Evolutionary conservation across 2,113 vertebrate genomes (phyloP).

Genomic region (Notechis scutatus): DNA sequence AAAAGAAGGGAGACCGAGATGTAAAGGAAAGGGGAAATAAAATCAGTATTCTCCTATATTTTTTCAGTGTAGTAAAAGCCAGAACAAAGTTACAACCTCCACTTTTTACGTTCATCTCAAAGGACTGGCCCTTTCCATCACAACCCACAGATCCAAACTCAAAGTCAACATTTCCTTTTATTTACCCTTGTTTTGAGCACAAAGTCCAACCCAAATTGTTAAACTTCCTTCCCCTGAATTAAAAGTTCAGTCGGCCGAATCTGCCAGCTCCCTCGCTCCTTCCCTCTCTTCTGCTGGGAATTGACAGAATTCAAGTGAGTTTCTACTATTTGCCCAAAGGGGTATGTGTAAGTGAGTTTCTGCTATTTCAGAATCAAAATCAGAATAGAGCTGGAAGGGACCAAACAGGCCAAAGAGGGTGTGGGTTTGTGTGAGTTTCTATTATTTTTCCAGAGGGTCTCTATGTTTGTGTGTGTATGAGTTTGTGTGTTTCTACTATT

Average conservation of each 20-base stretch:
- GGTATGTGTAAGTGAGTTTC: too few species aligned
- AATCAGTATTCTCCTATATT: not conserved
- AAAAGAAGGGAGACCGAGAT: not conserved
- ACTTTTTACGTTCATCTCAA: not conserved
- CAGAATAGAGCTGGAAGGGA: too few species aligned
- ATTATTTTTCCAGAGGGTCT: too few species aligned
- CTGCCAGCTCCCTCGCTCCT: too few species aligned
- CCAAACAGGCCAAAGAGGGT: too few species aligned
- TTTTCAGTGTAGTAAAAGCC: not conserved
- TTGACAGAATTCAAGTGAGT: too few species aligned
- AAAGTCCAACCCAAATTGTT: not conserved
- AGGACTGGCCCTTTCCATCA: not conserved
- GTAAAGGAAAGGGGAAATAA: not conserved
- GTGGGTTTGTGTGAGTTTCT: too few species aligned
- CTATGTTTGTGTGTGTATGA: too few species aligned
- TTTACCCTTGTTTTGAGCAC: not conserved
- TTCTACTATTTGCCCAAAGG: too few species aligned
- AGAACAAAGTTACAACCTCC: not conserved
- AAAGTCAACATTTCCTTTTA: not conserved
- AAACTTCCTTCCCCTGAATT: not conserved
- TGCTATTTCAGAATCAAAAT: too few species aligned
- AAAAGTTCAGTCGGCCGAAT: too few species aligned
- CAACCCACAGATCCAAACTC: fast-evolving
- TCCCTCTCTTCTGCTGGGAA: not conserved
- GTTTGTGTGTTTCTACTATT: too few species aligned